Evolutionary conservation across 2,797 vertebrate species (phyloP).

Genomic region (Delichon dasypus): DNA sequence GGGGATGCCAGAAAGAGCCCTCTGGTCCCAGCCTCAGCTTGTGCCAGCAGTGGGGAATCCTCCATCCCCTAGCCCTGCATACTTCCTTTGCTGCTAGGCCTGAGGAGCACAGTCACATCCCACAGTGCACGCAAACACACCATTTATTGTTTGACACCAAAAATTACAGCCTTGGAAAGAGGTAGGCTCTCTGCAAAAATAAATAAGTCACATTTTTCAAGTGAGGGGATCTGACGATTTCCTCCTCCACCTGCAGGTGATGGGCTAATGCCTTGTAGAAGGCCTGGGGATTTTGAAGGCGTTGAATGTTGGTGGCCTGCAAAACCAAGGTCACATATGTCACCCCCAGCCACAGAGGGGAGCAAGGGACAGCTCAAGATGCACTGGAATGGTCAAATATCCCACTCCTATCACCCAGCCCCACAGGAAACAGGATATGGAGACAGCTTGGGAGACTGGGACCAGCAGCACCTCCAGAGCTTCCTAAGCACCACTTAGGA

Average conservation of each 20-base stretch:
- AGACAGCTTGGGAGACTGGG: neutral
- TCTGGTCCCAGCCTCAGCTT: neutral
- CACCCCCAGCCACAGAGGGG: neutral
- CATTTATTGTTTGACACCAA: conserved; percentile 27
- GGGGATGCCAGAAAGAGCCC: neutral
- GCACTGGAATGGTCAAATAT: neutral
- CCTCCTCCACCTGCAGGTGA: accelerated
- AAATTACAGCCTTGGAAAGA: neutral
- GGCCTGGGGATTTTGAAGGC: conserved; percentile 31
- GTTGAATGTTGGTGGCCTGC: conserved; percentile 3
- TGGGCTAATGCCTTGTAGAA: neutral
- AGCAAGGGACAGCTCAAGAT: neutral
- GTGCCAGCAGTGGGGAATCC: neutral
- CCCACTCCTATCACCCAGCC: neutral
- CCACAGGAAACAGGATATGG: neutral
- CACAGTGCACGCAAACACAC: neutral
- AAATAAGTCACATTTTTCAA: neutral
- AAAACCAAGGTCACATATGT: neutral
- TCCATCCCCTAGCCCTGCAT: neutral
- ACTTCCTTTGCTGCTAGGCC: neutral
- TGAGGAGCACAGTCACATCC: neutral
- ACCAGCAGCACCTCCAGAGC: neutral
- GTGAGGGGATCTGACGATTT: neutral
- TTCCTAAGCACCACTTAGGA: neutral
- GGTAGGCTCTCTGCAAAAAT: neutral